Conservation (phyloP, 2,113 vertebrate species). For the Talpa occidentalis region DNA sequence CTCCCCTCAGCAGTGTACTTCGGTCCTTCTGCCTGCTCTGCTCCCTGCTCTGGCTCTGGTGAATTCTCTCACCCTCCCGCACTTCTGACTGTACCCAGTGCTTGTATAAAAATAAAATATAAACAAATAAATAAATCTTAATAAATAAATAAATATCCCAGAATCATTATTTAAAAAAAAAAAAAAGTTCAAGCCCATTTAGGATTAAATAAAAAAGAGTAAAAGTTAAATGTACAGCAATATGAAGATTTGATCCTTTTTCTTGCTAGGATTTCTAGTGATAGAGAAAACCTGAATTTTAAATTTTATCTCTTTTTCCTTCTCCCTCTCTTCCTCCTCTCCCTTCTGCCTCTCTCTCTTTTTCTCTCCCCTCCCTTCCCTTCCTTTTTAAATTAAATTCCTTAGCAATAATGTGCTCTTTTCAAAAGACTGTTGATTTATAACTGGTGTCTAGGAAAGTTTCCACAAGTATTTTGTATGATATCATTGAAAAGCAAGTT, state of each 20-base stretch:
- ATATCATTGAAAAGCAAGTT: slow-evolving; percentile 31
- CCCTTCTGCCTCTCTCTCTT: no score
- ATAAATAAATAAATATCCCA: no score
- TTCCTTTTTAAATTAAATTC: neutral
- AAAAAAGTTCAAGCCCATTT: neutral
- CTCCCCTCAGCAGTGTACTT: no score
- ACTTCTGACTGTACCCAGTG: no score
- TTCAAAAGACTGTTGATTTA: slow-evolving; percentile 13
- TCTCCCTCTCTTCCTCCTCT: neutral
- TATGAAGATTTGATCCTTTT: neutral
- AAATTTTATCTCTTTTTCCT: neutral
- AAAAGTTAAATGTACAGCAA: neutral
- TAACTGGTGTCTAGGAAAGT: slow-evolving; percentile 50
- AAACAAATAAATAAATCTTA: no score
- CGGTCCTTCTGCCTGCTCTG: no score
- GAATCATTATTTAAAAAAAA: no score
- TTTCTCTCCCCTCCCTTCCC: no score
- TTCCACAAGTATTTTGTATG: slow-evolving; percentile 49
- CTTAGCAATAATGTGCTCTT: slow-evolving; percentile 43
- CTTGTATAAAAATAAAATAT: no score
- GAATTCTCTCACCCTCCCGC: no score
- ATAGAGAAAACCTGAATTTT: neutral
- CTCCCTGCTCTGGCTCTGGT: no score
- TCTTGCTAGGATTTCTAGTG: slow-evolving; percentile 29
- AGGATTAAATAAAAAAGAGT: neutral